Evolutionary conservation across 2,797 vertebrate genomes (phyloP).

Genomic region (Parauchenoglanis ngamensis): DNA sequence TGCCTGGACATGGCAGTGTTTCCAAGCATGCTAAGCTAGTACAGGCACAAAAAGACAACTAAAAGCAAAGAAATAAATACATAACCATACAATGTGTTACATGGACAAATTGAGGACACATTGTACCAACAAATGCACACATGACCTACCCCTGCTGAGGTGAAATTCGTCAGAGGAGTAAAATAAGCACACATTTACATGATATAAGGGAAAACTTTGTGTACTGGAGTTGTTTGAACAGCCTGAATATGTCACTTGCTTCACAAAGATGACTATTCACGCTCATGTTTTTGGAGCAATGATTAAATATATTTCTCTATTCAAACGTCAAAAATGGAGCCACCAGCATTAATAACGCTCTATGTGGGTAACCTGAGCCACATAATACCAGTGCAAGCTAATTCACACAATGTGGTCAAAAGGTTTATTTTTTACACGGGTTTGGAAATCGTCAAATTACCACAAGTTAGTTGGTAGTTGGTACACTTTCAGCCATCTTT

Average conservation of each 20-base stretch:
- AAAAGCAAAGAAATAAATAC: constrained; percentile 15
- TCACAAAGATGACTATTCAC: constrained; percentile 38
- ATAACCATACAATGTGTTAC: background rate
- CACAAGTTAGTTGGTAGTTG: background rate
- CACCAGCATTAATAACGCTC: background rate
- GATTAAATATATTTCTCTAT: constrained; percentile 36
- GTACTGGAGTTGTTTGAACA: constrained; percentile 41
- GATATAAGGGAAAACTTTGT: constrained; percentile 8
- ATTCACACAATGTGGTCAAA: constrained; percentile 10
- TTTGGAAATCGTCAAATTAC: background rate
- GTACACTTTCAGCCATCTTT: background rate
- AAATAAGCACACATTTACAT: constrained; percentile 24
- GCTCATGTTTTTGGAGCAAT: background rate
- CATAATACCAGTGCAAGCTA: background rate
- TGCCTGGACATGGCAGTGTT: constrained; percentile 66
- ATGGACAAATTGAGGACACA: background rate
- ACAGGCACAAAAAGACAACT: constrained; percentile 35
- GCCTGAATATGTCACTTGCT: constrained; percentile 14
- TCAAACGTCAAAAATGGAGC: constrained; percentile 8
- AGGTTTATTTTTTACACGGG: background rate
- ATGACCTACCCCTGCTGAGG: background rate
- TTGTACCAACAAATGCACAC: background rate
- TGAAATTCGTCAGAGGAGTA: constrained; percentile 11
- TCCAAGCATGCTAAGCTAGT: constrained; percentile 61
- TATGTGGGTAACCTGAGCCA: background rate